Percentiles rank a stretch among this genome's conserved stretches.
Evolutionary conservation across 2,113 vertebrate genomes (phyloP).

Genomic region (Mormoops blainvillei): DNA sequence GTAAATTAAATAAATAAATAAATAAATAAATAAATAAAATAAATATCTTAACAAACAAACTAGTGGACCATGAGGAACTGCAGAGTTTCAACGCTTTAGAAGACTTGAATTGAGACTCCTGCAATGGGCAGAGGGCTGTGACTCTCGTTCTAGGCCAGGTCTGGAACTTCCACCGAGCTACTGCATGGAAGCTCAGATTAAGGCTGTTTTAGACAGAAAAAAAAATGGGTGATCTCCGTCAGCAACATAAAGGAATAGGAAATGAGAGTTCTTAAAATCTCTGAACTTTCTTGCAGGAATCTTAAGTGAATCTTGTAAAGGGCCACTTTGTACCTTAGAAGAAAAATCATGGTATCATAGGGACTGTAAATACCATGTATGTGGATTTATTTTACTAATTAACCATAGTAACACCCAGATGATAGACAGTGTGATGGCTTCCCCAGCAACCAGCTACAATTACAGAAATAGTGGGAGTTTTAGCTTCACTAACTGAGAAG

Average conservation of each 20-base stretch:
- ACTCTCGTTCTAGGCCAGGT: not conserved
- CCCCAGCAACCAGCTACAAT: not conserved
- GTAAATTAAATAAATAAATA: too few species aligned
- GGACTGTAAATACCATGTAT: not conserved
- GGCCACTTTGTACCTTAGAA: not conserved
- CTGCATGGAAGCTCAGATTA: not conserved
- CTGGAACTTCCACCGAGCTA: not conserved
- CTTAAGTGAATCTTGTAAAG: not conserved
- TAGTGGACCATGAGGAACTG: not conserved
- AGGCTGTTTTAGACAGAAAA: not conserved
- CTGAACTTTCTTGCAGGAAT: not conserved
- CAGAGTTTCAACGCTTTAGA: not conserved
- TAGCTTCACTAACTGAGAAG: not conserved
- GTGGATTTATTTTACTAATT: slow-evolving; percentile 52
- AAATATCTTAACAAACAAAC: too few species aligned
- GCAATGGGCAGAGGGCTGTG: not conserved
- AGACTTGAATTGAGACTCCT: not conserved
- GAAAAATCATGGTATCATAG: not conserved
- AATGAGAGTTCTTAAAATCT: not conserved
- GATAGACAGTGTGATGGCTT: not conserved
- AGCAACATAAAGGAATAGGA: not conserved
- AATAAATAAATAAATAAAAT: too few species aligned
- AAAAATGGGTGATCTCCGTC: not conserved
- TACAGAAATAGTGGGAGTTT: not conserved
- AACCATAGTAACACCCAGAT: not conserved